A percentile compares a stretch with the other conserved stretches of the same genome.
These are phyloP conservation scores for Ericerus pela DNA, from an alignment of 1,140 invertebrate genomes.

Conservation along the genomic window DNA sequence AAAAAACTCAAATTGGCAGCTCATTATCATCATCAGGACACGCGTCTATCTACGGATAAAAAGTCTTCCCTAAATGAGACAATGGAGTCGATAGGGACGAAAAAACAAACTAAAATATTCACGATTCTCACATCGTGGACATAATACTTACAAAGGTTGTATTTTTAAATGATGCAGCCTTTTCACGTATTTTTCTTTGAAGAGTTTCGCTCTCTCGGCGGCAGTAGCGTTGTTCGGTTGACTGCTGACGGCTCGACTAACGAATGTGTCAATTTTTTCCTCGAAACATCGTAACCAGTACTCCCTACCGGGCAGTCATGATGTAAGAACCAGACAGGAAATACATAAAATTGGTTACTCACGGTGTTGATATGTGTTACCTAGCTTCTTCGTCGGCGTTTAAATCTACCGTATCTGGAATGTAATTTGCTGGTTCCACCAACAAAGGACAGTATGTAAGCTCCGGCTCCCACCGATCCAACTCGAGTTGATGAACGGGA, in stretches of 20 bases:
- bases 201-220: slow-evolving; percentile 58
- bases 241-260: slow-evolving; percentile 57
- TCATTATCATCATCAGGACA: too few species aligned
- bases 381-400: slow-evolving; percentile 65
- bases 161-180: slow-evolving; percentile 58
- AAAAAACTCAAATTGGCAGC: too few species aligned
- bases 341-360: slow-evolving; percentile 7
- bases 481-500: slow-evolving; percentile 47
- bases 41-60: too few species aligned
- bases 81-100: too few species aligned
- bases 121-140: not conserved
- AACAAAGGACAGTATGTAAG: slow-evolving; percentile 50
- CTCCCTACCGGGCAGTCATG: slow-evolving; percentile 36
- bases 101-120: not conserved
- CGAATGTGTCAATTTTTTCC: slow-evolving; percentile 58
- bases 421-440: slow-evolving; percentile 46
- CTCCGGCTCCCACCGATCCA: slow-evolving; percentile 46
- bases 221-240: slow-evolving; percentile 56
- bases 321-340: not conserved
- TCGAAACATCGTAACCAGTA: slow-evolving; percentile 90
- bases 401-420: slow-evolving; percentile 79
- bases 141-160: slow-evolving; percentile 59
- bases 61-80: too few species aligned
- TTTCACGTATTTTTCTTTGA: slow-evolving; percentile 68
- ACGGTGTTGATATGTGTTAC: slow-evolving; percentile 22